Percentiles rank a stretch among this genome's conserved stretches.
These are phyloP conservation scores for Ecdyonurus torrentis DNA, from an alignment of 2,888 invertebrate species.

Conservation along the genomic window DNA sequence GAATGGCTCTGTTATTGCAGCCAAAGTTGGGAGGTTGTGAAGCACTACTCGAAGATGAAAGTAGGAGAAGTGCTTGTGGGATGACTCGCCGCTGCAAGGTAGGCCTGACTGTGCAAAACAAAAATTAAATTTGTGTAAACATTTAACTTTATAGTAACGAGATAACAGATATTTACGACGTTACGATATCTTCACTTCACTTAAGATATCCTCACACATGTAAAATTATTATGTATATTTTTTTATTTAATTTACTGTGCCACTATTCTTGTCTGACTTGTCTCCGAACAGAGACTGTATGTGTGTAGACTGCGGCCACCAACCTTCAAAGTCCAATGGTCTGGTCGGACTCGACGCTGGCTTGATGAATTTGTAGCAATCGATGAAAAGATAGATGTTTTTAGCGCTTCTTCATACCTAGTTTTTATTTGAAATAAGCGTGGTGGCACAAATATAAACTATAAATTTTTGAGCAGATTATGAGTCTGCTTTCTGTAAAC, in stretches of 20 bases:
- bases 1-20: neutral
- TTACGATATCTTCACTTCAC: neutral
- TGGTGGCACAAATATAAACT: too few relatives aligned
- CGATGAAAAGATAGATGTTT: too few relatives aligned
- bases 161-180: neutral
- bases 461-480: too few relatives aligned
- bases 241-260: neutral
- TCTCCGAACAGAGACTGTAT: neutral
- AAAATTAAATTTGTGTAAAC: neutral
- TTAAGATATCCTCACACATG: neutral
- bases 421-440: too few relatives aligned
- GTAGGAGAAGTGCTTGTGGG: neutral
- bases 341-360: too few relatives aligned
- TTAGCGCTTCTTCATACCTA: too few relatives aligned
- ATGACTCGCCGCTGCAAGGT: neutral
- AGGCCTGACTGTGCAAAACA: neutral
- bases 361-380: too few relatives aligned
- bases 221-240: too few relatives aligned
- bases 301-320: neutral
- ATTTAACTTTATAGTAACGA: neutral
- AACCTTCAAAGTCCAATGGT: neutral
- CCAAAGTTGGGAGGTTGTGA: conserved; percentile 1
- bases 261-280: neutral
- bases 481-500: too few relatives aligned
- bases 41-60: neutral